Evolutionary conservation across 2,888 invertebrate species (phyloP).

Genomic region (Orgyia antiqua): DNA sequence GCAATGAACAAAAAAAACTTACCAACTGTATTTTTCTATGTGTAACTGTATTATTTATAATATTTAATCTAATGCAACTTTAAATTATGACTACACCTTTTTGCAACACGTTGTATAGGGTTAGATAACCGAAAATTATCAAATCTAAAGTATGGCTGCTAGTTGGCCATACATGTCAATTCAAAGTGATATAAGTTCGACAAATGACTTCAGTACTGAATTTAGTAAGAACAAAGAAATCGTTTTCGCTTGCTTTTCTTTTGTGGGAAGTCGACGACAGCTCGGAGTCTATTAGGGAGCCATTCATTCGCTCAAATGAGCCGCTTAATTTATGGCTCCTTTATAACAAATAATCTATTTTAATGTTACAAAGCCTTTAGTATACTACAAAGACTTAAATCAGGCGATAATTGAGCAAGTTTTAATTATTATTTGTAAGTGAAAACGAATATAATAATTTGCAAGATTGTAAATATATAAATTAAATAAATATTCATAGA

Average conservation of each 20-base stretch:
- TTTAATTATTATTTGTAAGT: no score
- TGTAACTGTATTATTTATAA: no score
- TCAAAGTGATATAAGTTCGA: slow-evolving; percentile 71
- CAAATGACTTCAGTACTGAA: slow-evolving; percentile 69
- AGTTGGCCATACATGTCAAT: slow-evolving; percentile 68
- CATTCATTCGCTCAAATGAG: slow-evolving; percentile 71
- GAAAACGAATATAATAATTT: no score
- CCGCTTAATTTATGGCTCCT: slow-evolving; percentile 66
- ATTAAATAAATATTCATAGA: no score
- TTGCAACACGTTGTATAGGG: no score
- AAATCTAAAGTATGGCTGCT: slow-evolving; percentile 53
- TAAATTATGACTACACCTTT: no score
- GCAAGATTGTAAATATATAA: no score
- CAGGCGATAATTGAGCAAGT: slow-evolving; percentile 3
- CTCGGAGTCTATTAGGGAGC: slow-evolving; percentile 66
- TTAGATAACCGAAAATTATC: no score
- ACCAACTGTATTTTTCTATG: no score
- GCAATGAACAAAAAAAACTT: no score
- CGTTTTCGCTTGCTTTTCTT: slow-evolving; percentile 63
- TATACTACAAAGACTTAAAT: slow-evolving; percentile 16
- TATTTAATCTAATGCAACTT: no score
- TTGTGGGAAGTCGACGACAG: slow-evolving; percentile 57
- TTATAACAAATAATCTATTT: slow-evolving; percentile 56
- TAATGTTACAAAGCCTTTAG: slow-evolving; percentile 27
- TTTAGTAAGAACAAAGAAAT: slow-evolving; percentile 72